Evolutionary conservation across 2,113 vertebrate species (phyloP), one percentile per base, ranked within the genome.

Genomic region (Oryzias celebensis): DNA sequence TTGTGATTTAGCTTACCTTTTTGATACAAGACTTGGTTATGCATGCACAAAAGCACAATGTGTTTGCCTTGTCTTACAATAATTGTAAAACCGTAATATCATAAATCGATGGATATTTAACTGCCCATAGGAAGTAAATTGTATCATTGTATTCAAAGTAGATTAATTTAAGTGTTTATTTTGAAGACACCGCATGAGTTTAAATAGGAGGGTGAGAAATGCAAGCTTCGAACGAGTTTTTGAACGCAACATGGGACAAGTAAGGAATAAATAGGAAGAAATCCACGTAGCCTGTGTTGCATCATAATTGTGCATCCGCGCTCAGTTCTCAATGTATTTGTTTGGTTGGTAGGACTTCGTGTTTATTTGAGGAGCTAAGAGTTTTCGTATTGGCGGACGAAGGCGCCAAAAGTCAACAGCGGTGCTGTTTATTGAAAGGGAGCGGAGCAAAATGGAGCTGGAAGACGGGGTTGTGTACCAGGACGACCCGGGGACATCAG

Each of bases 401-500:
- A 66, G 8, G 52, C 2, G 64, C 18, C 51, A 22, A n/a, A 56
- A 7, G 8, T 62, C 64, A 53, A 22, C n/a, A n/a, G 18, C 24
- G 59, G 69, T 62, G 53, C 75, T 13, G 67, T 73, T 70, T 52
- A 72, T 50, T 67, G 66, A 69, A 50, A 71, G 69, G 62, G 5
- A 83, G 55, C 66, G 77, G 81, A 55, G 52, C 73, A 88, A 87
- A 84, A 92, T 92, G 91, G 91, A 93, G 89, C 85, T 92, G 85
- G 91, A 92, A 71, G 95, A 97, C 92, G 96, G 97, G 85, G 94
- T 95, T 70, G 94, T 95, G 73, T 95, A 96, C 91, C 94, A 96
- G 91, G 96, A 98, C 80, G 96, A 98, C 92, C 95, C 95, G 82
- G 96, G 94, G 83, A 95, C 95, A 18, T 93, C 95, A 69, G 94